These are phyloP conservation scores for Polyommatus iphigenia DNA, from an alignment of 2,888 invertebrate species.

Conservation along the genomic window DNA sequence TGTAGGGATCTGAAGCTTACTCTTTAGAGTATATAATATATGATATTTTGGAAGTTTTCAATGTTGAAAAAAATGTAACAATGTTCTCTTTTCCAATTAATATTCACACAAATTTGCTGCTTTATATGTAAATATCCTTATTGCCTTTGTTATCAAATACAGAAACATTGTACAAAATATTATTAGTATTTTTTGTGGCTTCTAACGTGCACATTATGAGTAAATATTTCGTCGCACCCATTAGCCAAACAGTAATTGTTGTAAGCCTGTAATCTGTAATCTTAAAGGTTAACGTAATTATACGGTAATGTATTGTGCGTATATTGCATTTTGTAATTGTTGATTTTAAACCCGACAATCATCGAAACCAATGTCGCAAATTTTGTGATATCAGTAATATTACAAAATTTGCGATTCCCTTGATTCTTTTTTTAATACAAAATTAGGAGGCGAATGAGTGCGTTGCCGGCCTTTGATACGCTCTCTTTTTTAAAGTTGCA, in stretches of 20 bases:
- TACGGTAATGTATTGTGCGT: background rate
- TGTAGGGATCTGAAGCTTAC: no score
- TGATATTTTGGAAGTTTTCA: no score
- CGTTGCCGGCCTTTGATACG: no score
- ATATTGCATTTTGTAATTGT: conserved; percentile 18
- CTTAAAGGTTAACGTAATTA: background rate
- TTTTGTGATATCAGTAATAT: background rate
- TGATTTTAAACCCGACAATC: background rate
- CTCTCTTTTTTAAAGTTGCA: no score
- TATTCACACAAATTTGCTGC: no score
- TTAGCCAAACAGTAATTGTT: background rate
- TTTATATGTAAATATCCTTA: no score
- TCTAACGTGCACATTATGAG: background rate
- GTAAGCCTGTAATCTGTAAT: conserved; percentile 18
- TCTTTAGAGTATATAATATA: no score
- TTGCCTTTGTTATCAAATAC: background rate
- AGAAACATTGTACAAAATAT: background rate
- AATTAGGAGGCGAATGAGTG: no score
- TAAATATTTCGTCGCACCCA: background rate
- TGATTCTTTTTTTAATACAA: background rate
- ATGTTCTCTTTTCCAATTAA: no score
- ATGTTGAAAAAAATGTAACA: no score
- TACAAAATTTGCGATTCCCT: background rate
- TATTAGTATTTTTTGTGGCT: conserved; percentile 1
- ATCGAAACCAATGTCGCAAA: background rate